Percentiles rank a stretch among this genome's conserved stretches.
Evolutionary conservation across 2,113 vertebrate genomes (phyloP).

Genomic region (Setophaga coronata): DNA sequence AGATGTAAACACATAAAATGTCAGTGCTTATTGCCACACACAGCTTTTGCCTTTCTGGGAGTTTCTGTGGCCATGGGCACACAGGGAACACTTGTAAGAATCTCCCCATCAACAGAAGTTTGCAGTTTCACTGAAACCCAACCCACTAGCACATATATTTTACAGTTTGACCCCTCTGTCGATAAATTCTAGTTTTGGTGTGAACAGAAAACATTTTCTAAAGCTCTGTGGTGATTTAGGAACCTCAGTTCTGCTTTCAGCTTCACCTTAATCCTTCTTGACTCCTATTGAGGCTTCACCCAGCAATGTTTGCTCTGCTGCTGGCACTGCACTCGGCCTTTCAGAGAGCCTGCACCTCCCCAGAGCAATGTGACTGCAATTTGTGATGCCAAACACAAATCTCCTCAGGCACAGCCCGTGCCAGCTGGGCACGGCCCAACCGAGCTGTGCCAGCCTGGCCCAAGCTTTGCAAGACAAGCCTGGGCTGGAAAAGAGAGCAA

Average conservation of each 20-base stretch:
- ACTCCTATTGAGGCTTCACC: not conserved
- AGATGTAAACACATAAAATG: fast-evolving
- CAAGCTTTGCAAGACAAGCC: not conserved
- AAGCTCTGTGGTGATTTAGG: not conserved
- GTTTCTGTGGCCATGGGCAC: not conserved
- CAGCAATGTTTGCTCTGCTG: not conserved
- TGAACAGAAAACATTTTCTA: not conserved
- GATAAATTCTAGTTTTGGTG: not conserved
- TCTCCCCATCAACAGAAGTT: not conserved
- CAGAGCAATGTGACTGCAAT: not conserved
- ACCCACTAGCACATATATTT: not conserved
- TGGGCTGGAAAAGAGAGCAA: not conserved
- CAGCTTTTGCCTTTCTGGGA: not conserved
- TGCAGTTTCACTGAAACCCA: not conserved
- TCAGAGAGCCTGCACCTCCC: not conserved
- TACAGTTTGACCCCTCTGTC: not conserved
- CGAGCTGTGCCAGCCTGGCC: not conserved
- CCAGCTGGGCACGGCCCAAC: constrained; percentile 32
- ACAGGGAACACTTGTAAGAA: not conserved
- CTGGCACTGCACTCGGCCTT: not conserved
- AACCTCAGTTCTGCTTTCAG: not conserved
- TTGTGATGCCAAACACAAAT: constrained; percentile 8
- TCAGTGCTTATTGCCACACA: not conserved
- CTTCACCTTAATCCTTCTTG: constrained; percentile 32
- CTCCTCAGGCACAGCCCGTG: not conserved